Evolutionary conservation across 2,113 vertebrate genomes (phyloP).

Genomic region (Octodon degus): DNA sequence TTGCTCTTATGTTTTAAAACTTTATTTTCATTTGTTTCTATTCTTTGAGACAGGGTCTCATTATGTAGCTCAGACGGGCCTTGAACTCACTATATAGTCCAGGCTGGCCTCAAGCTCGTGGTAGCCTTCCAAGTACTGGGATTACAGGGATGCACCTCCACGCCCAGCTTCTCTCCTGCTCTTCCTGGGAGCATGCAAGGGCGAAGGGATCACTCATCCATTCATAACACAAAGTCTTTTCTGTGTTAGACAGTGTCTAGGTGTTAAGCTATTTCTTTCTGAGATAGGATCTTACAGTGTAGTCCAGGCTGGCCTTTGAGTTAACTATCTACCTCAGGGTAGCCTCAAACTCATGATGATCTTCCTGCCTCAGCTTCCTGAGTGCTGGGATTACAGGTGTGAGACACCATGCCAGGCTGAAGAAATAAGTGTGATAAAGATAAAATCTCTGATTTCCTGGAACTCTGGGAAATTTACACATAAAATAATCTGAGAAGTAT

Average conservation of each 20-base stretch:
- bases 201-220: not conserved
- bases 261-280: not conserved
- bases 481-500: not conserved
- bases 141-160: too few relatives aligned
- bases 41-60: too few relatives aligned
- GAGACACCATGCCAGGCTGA: not conserved
- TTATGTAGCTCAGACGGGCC: too few relatives aligned
- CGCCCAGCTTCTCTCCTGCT: not conserved
- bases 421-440: slow-evolving; percentile 23
- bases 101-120: too few relatives aligned
- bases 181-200: not conserved
- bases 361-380: not conserved
- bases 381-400: not conserved
- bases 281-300: not conserved
- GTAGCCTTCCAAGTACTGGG: too few relatives aligned
- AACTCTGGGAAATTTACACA: not conserved
- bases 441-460: not conserved
- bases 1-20: not conserved
- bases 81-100: too few relatives aligned
- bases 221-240: not conserved
- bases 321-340: not conserved
- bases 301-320: not conserved
- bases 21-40: not conserved
- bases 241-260: not conserved
- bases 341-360: not conserved